Percentiles rank a stretch among this genome's conserved stretches.
Evolutionary conservation across 2,888 invertebrate genomes (phyloP).

Genomic region (Ophioninae sp.): DNA sequence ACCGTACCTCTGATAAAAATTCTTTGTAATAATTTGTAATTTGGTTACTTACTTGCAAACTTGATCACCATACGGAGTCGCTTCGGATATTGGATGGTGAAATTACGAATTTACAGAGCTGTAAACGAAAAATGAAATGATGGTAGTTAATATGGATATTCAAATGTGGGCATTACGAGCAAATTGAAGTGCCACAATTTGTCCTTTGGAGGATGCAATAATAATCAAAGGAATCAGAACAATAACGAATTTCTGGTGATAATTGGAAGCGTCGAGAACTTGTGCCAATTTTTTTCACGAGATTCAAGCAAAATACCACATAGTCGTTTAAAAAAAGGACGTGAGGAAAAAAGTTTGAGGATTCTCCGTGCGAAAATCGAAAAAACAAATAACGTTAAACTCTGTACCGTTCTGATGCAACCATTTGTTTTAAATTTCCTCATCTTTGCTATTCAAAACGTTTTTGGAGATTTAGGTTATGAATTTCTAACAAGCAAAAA

Average conservation of each 20-base stretch:
- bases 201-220: neutral
- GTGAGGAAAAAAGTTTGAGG: neutral
- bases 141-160: conserved; percentile 15
- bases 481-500: too few relatives aligned
- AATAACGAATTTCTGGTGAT: neutral
- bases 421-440: too few relatives aligned
- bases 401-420: too few relatives aligned
- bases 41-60: neutral
- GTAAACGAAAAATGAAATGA: neutral
- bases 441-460: too few relatives aligned
- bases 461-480: too few relatives aligned
- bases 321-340: conserved; percentile 15
- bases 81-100: neutral
- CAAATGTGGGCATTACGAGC: neutral
- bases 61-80: neutral
- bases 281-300: conserved; percentile 16
- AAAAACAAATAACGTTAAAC: neutral
- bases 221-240: neutral
- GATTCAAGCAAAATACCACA: conserved; percentile 23
- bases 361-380: conserved; percentile 5
- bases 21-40: neutral
- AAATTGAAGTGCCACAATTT: neutral
- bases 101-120: neutral
- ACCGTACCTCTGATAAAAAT: neutral
- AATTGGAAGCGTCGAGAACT: neutral